Percentiles rank a stretch among this genome's conserved stretches.
phyloP scores from a whole-genome alignment of 2,797 vertebrate genomes.

The Harpagifer antarcticus region DNA sequence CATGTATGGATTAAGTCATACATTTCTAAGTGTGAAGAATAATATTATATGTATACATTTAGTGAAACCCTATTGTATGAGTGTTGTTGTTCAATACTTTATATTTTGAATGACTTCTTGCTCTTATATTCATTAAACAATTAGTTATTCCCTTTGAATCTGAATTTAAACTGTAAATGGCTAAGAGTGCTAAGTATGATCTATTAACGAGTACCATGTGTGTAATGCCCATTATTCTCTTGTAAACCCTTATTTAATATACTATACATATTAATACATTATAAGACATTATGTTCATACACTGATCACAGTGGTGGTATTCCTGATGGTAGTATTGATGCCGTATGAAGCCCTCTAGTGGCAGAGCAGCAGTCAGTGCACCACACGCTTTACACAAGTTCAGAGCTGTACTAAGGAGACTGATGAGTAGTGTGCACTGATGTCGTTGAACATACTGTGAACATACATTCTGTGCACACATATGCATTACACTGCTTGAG shows the following conservation, averaged over 20 bases:
- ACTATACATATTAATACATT: no score
- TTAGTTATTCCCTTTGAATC: background rate
- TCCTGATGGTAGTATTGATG: background rate
- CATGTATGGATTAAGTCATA: background rate
- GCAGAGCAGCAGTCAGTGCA: background rate
- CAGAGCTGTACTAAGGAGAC: background rate
- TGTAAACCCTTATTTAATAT: background rate
- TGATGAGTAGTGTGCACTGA: background rate
- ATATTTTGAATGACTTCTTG: background rate
- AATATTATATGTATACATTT: background rate
- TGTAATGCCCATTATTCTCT: background rate
- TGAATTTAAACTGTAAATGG: background rate
- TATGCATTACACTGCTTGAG: background rate
- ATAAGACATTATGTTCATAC: background rate
- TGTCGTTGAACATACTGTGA: background rate
- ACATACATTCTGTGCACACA: background rate
- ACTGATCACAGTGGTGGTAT: background rate
- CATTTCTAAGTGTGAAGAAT: background rate
- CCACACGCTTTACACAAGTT: background rate
- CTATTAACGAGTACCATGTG: background rate
- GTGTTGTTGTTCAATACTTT: background rate
- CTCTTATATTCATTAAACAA: no score
- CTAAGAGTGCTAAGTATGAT: background rate
- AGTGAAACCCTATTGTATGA: background rate
- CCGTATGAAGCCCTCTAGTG: constrained; percentile 6